Conservation (phyloP, 2,888 invertebrate genomes). For the Hymenopus coronatus region DNA sequence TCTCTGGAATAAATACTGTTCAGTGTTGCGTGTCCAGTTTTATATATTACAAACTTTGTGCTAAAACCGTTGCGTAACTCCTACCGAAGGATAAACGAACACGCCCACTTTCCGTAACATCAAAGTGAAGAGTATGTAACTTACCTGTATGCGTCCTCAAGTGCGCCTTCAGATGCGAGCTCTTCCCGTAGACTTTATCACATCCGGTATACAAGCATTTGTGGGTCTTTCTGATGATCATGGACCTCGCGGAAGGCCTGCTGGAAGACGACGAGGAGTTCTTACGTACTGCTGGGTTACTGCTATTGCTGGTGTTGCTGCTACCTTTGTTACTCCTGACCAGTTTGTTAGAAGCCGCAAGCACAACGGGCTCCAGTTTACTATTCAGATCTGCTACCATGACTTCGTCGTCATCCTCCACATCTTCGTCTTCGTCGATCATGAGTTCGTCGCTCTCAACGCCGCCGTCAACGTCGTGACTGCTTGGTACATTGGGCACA, state of each 20-base stretch:
- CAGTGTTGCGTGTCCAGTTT: too few species aligned
- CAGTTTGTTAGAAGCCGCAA: slow-evolving; percentile 24
- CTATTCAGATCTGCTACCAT: not conserved
- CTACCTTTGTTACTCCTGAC: not conserved
- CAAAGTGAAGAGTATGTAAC: slow-evolving; percentile 24
- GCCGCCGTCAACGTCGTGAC: slow-evolving; percentile 40
- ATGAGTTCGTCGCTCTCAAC: slow-evolving; percentile 32
- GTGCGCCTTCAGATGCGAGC: slow-evolving; percentile 64
- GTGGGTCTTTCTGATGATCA: slow-evolving; percentile 52
- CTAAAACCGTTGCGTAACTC: too few species aligned
- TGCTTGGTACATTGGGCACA: slow-evolving; percentile 50
- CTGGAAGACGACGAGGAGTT: slow-evolving; percentile 31
- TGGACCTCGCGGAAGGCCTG: slow-evolving; percentile 32
- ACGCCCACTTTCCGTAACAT: not conserved
- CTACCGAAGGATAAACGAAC: not conserved
- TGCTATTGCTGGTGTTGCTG: not conserved
- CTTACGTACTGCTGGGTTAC: slow-evolving; percentile 12
- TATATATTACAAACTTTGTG: too few species aligned
- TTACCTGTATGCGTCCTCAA: slow-evolving; percentile 63
- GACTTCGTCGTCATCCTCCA: not conserved
- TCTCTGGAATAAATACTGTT: too few species aligned
- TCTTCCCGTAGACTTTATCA: slow-evolving; percentile 63
- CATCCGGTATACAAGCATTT: slow-evolving; percentile 59
- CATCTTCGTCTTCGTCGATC: slow-evolving; percentile 26
- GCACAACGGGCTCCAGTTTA: slow-evolving; percentile 28